Evolutionary conservation across 1,140 invertebrate species (phyloP).

Genomic region (Megathymus violae): DNA sequence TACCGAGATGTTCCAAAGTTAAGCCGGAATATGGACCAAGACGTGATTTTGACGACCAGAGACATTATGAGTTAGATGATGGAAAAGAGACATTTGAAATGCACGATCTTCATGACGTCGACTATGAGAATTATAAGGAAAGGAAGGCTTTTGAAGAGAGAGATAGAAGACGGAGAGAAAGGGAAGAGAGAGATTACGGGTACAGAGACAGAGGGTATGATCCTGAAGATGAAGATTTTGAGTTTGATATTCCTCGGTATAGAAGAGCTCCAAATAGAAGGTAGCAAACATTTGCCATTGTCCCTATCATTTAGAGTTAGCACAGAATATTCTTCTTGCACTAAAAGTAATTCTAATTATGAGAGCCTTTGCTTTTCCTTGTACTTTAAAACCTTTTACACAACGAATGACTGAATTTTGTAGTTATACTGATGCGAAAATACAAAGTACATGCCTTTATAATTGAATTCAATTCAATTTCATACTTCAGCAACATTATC

Average conservation of each 20-base stretch:
- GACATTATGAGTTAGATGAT: slow-evolving; percentile 59
- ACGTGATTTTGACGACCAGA: slow-evolving; percentile 61
- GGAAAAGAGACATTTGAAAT: slow-evolving; percentile 63
- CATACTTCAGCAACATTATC: too few relatives aligned
- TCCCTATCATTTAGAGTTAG: too few relatives aligned
- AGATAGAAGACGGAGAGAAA: slow-evolving; percentile 51
- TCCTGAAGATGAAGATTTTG: slow-evolving; percentile 72
- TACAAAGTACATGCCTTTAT: too few relatives aligned
- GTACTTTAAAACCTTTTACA: too few relatives aligned
- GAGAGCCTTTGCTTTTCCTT: too few relatives aligned
- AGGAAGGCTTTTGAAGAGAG: slow-evolving; percentile 62
- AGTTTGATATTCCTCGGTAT: slow-evolving; percentile 59
- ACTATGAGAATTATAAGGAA: slow-evolving; percentile 73
- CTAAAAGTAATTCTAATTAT: too few relatives aligned
- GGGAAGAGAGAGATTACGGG: slow-evolving; percentile 51
- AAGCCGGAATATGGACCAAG: slow-evolving; percentile 64
- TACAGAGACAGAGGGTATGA: slow-evolving; percentile 69
- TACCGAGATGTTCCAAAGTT: slow-evolving; percentile 59
- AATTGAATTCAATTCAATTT: too few relatives aligned
- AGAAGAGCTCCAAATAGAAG: slow-evolving; percentile 48
- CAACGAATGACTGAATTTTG: too few relatives aligned
- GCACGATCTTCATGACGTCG: slow-evolving; percentile 71
- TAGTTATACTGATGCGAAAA: too few relatives aligned
- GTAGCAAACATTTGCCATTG: slow-evolving; percentile 34
- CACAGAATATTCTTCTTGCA: too few relatives aligned